Evolutionary conservation across 2,888 invertebrate species (phyloP), one percentile per base, ranked within the genome.

Genomic region (Tanaodytes sp.): DNA sequence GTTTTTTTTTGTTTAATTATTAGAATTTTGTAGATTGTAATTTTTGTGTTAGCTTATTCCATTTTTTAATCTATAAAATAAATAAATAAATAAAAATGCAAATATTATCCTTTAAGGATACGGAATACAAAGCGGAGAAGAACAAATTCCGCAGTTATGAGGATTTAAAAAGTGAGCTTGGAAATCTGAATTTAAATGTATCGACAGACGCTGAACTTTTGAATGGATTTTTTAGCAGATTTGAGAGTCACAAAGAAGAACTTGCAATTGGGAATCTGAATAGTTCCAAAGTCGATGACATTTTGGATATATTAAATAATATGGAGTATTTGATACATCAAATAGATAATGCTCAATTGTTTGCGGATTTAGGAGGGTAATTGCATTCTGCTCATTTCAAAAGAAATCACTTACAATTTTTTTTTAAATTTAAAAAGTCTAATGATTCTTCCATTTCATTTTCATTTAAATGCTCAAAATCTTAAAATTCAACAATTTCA

Each of bases 301-400:
- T 88, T 68, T 72, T 88, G 18, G 83, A 82, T 23, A 86, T 88
- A 71, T 82, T 93, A 27, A 87, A 88, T 52, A 91, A 92, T 79
- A 84, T 94, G 37, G 92, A 92, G 78, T 92, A 90, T 82, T 85
- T 92, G 58, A 87, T 92, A n/a, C 93, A 93, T 83, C 92, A 93
- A 85, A 89, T 90, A 76, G 93, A 93, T 81, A 93, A 92, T 85
- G 93, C 91, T 0, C 84, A 89, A 62, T 86, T 90, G 75, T 93
- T 94, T 80, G 87, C 90, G 27, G 88, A 89, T 66, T 85, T 89
- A 76, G 89, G 90, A 71, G 91, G 91, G 71, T 87, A 23, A 8
- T 23, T 23, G 8, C 4, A 23, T 23, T 23, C 8, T 23, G 8
- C 23, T 23, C 8, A 23, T n/a, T n/a, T n/a, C n/a, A n/a, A n/a